phyloP scores from a whole-genome alignment of 2,888 invertebrate species.

The Clivina fossor region DNA sequence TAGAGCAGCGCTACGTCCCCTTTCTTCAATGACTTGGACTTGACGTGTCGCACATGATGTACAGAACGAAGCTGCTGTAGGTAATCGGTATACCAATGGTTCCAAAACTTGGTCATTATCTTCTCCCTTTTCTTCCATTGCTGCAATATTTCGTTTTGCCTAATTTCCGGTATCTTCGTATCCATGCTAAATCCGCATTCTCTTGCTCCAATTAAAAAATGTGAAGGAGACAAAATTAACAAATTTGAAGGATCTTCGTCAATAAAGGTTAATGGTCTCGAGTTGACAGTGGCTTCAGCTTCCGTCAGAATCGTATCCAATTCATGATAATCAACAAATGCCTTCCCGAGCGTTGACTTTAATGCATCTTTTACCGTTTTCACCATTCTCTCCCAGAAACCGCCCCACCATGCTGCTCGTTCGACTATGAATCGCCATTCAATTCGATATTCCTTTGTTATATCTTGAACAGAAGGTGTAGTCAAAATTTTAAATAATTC shows the following conservation, averaged over 20 bases:
- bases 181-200: neutral
- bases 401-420: constrained; percentile 28
- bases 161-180: neutral
- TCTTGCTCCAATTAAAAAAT: constrained; percentile 7
- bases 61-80: constrained; percentile 13
- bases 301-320: constrained; percentile 16
- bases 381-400: constrained; percentile 13
- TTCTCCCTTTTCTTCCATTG: neutral
- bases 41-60: neutral
- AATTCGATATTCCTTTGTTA: constrained; percentile 8
- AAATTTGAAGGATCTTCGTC: neutral
- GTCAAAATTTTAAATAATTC: constrained; percentile 5
- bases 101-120: constrained; percentile 6
- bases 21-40: neutral
- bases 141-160: constrained; percentile 3
- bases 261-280: constrained; percentile 14
- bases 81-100: constrained; percentile 8
- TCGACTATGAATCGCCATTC: constrained; percentile 33
- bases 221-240: neutral
- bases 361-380: neutral
- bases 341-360: constrained; percentile 8
- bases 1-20: too few relatives aligned
- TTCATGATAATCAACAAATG: constrained; percentile 8
- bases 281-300: constrained; percentile 15
- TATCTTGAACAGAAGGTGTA: neutral